Percentiles rank a stretch among this genome's conserved stretches.
These are phyloP conservation scores for Trachelipus rathkii DNA, from an alignment of 1,140 invertebrate species.

Conservation along the genomic window DNA sequence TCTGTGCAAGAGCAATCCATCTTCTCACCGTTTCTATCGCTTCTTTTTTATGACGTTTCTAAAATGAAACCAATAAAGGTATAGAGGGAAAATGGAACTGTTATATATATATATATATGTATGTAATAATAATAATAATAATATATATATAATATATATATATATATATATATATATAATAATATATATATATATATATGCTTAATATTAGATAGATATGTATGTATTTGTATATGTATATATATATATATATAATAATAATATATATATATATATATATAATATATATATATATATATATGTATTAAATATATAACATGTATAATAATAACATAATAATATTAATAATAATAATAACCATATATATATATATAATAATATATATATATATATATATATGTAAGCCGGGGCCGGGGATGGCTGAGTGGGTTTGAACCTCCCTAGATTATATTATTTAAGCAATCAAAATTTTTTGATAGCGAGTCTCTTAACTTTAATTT, in stretches of 20 bases:
- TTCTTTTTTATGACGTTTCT: slow-evolving; percentile 13
- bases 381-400: too few species aligned
- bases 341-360: too few species aligned
- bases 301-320: slow-evolving; percentile 10
- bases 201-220: not conserved
- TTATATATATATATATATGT: slow-evolving; percentile 11
- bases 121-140: not conserved
- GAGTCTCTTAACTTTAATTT: too few species aligned
- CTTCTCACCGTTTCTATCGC: not conserved
- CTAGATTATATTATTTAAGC: too few species aligned
- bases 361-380: too few species aligned
- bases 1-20: slow-evolving; percentile 3
- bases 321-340: too few species aligned
- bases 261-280: slow-evolving; percentile 12
- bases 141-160: not conserved
- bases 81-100: not conserved
- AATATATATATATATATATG: slow-evolving; percentile 23
- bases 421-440: too few species aligned
- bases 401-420: too few species aligned
- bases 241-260: not conserved
- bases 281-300: slow-evolving; percentile 20
- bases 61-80: slow-evolving; percentile 13
- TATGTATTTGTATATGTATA: not conserved
- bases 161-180: slow-evolving; percentile 20
- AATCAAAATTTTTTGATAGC: too few species aligned